These are phyloP conservation scores for Melanaphis sacchari DNA, from an alignment of 1,140 invertebrate genomes.

Conservation along the genomic window DNA sequence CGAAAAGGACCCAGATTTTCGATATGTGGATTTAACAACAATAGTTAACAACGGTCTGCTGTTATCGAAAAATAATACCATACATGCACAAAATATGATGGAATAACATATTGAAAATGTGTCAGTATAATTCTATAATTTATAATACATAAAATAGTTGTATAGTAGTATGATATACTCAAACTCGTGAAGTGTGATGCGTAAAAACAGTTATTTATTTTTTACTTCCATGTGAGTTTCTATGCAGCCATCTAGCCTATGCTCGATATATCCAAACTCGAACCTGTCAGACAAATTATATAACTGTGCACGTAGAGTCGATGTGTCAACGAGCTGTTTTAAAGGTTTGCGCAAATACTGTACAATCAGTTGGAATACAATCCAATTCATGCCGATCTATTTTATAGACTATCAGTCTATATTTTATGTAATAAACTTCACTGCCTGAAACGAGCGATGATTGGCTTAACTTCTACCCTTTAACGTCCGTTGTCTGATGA, in stretches of 20 bases:
- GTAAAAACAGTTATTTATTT: neutral
- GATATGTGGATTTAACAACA: neutral
- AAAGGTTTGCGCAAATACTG: neutral
- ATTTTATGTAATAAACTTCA: neutral
- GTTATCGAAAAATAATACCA: neutral
- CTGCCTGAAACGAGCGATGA: neutral
- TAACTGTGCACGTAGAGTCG: neutral
- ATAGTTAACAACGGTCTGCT: neutral
- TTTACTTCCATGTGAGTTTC: neutral
- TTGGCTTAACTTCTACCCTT: neutral
- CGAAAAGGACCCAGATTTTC: neutral
- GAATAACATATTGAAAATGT: neutral
- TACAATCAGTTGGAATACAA: neutral
- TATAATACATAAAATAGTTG: neutral
- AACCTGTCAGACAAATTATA: neutral
- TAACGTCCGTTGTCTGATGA: neutral
- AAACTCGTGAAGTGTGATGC: neutral
- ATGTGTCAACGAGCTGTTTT: neutral
- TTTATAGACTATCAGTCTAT: neutral
- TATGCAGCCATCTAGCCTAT: neutral
- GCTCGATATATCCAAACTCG: neutral
- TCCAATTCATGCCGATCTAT: neutral
- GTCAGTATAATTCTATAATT: neutral
- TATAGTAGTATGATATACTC: neutral
- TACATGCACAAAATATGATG: neutral